Evolutionary conservation across 2,113 vertebrate species (phyloP).

Genomic region (Columba livia): DNA sequence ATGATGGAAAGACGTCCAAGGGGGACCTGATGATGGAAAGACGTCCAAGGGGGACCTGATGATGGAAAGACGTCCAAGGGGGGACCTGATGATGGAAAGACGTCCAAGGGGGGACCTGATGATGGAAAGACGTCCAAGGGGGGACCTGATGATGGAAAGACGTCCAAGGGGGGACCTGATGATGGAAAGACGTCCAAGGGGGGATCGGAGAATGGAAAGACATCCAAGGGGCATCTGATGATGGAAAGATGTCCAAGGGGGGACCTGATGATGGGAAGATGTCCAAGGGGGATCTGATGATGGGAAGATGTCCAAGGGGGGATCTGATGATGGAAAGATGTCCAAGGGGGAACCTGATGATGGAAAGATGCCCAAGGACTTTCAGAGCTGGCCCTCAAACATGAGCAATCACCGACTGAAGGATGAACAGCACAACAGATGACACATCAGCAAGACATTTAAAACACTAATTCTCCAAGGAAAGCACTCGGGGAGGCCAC

Average conservation of each 20-base stretch:
- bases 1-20: neutral
- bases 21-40: neutral
- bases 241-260: no score
- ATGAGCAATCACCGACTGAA: neutral
- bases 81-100: no score
- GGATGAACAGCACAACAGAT: constrained; percentile 40
- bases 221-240: no score
- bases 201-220: no score
- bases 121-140: no score
- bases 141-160: no score
- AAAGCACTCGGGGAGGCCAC: neutral
- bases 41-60: no score
- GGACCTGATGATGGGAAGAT: neutral
- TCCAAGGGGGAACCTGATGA: neutral
- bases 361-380: neutral
- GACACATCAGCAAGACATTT: constrained; percentile 48
- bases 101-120: no score
- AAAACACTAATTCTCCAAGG: constrained; percentile 42
- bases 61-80: no score
- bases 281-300: neutral
- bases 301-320: no score
- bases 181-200: neutral
- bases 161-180: no score
- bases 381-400: neutral
- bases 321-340: no score